These are phyloP conservation scores for Amphiprion ocellaris DNA, from an alignment of 2,113 vertebrate genomes.

Conservation along the genomic window DNA sequence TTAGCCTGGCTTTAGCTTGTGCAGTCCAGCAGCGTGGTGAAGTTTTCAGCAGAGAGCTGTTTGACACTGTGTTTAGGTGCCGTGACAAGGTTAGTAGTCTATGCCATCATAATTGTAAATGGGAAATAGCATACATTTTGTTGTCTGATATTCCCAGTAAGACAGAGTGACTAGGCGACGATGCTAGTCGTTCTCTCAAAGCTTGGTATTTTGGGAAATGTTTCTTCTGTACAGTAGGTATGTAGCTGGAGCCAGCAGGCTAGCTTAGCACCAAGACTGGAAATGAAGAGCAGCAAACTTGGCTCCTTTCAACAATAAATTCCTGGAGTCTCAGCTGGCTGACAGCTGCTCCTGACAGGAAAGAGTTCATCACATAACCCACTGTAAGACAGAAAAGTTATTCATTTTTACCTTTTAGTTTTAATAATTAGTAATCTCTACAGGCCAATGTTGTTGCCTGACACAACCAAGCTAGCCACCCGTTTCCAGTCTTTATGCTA, in stretches of 20 bases:
- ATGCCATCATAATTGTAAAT: neutral
- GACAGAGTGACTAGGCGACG: no score
- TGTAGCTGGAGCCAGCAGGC: neutral
- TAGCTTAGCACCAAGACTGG: neutral
- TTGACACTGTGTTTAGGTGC: neutral
- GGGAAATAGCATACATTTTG: conserved; percentile 1
- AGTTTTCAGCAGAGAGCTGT: conserved; percentile 5
- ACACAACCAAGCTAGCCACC: no score
- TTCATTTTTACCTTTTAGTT: no score
- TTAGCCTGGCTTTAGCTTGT: conserved; percentile 71
- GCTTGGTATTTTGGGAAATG: neutral
- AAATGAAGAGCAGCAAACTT: neutral
- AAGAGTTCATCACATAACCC: no score
- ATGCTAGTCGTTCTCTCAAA: neutral
- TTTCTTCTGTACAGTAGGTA: neutral
- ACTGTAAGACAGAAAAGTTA: no score
- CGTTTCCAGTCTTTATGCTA: no score
- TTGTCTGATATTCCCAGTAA: no score
- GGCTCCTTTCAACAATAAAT: no score
- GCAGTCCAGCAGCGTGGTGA: conserved; percentile 33
- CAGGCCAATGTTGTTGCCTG: no score
- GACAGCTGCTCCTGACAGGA: no score
- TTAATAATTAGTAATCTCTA: no score
- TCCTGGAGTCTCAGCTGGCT: no score
- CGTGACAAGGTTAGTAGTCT: neutral